These are phyloP conservation scores for Brevimyrus niger DNA, from an alignment of 2,113 vertebrate species.

Conservation along the genomic window DNA sequence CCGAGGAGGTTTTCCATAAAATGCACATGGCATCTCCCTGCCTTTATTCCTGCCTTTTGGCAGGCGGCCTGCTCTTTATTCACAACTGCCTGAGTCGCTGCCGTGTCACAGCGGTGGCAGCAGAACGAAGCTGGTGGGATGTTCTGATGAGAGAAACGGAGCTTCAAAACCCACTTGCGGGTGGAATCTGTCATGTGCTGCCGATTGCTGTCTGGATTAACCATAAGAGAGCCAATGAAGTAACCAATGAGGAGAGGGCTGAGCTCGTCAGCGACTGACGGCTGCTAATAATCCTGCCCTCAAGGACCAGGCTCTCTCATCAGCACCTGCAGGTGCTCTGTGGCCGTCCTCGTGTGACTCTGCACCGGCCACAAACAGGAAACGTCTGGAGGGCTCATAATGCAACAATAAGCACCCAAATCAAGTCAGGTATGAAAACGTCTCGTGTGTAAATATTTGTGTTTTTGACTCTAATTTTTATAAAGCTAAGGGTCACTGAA, in stretches of 20 bases:
- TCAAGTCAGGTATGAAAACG: neutral
- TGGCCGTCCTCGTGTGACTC: neutral
- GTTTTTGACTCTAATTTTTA: neutral
- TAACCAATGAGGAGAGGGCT: neutral
- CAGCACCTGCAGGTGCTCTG: neutral
- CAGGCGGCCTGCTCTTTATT: neutral
- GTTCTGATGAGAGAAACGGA: neutral
- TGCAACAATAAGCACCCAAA: neutral
- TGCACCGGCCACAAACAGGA: neutral
- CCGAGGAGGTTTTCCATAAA: neutral
- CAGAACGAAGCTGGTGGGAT: neutral
- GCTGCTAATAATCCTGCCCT: neutral
- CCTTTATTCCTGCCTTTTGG: neutral
- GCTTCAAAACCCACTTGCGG: neutral
- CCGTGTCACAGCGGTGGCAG: neutral
- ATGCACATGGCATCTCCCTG: neutral
- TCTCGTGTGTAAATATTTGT: neutral
- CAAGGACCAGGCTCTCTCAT: neutral
- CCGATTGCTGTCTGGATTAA: neutral
- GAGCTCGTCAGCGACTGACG: neutral
- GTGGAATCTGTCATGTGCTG: neutral
- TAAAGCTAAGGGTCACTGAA: neutral
- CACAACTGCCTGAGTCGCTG: neutral
- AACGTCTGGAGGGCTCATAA: neutral
- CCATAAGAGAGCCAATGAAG: neutral